Evolutionary conservation across 2,888 invertebrate genomes (phyloP).

Genomic region (Xestia sexstrigata): DNA sequence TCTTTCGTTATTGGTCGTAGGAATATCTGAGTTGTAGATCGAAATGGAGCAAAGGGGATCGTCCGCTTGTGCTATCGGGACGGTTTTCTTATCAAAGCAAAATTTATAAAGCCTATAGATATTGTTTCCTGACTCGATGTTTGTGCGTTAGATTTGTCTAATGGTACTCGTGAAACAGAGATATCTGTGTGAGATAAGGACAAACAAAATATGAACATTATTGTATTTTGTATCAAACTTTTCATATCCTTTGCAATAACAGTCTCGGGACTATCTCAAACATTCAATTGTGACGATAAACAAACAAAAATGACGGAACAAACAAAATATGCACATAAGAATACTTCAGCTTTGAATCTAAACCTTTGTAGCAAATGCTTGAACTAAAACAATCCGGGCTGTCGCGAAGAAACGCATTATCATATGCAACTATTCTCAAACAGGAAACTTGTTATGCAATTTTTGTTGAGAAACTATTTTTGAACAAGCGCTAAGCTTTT

Average conservation of each 20-base stretch:
- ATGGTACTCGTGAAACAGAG: constrained; percentile 15
- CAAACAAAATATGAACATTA: background rate
- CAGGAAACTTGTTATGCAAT: constrained; percentile 66
- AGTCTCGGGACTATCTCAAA: background rate
- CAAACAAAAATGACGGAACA: constrained; percentile 39
- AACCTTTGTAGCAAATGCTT: constrained; percentile 52
- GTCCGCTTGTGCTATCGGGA: constrained; percentile 12
- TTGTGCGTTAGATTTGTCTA: constrained; percentile 32
- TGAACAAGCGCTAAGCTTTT: constrained; percentile 64
- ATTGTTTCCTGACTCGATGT: constrained; percentile 26
- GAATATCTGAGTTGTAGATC: constrained; percentile 32
- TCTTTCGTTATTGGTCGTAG: constrained; percentile 30
- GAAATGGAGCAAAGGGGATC: constrained; percentile 33
- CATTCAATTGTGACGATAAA: constrained; percentile 9
- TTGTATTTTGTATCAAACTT: constrained; percentile 19
- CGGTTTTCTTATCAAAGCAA: constrained; percentile 31
- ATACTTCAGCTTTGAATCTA: constrained; percentile 59
- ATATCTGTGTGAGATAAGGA: background rate
- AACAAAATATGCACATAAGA: constrained; percentile 44
- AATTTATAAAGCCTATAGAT: constrained; percentile 47
- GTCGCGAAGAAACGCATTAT: constrained; percentile 65
- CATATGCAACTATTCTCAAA: constrained; percentile 65
- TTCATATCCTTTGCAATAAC: constrained; percentile 22
- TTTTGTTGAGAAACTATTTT: constrained; percentile 68
- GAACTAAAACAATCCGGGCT: constrained; percentile 63